Evolutionary conservation across 2,113 vertebrate genomes (phyloP).

Genomic region (Lathamus discolor): DNA sequence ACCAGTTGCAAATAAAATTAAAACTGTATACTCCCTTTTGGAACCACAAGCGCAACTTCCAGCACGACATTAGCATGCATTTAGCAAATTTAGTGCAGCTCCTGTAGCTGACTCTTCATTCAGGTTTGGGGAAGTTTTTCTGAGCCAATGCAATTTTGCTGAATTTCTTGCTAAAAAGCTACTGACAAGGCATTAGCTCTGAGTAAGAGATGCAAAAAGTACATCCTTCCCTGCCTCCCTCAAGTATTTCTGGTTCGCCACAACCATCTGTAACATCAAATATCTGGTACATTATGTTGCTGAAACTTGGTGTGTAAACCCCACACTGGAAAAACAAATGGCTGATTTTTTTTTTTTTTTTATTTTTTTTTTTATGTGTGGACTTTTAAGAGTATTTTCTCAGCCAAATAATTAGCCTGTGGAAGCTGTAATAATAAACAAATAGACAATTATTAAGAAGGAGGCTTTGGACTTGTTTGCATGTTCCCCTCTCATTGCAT

Average conservation of each 20-base stretch:
- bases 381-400: slow-evolving; percentile 56
- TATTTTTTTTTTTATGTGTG: neutral
- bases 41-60: neutral
- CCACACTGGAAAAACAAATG: slow-evolving; percentile 52
- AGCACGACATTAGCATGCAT: neutral
- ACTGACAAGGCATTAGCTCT: slow-evolving; percentile 54
- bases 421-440: slow-evolving; percentile 37
- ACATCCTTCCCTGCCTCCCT: slow-evolving; percentile 70
- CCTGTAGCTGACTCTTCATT: slow-evolving; percentile 29
- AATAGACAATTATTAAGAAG: slow-evolving; percentile 10
- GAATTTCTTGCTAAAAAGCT: slow-evolving; percentile 65
- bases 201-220: slow-evolving; percentile 59
- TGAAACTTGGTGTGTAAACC: slow-evolving; percentile 52
- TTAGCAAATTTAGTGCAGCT: neutral
- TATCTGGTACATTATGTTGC: slow-evolving; percentile 58
- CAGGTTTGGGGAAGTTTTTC: slow-evolving; percentile 64
- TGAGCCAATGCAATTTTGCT: slow-evolving; percentile 23
- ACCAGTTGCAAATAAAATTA: neutral
- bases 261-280: slow-evolving; percentile 57
- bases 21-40: neutral
- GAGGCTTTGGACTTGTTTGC: neutral
- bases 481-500: neutral
- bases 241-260: slow-evolving; percentile 70
- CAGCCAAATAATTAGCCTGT: slow-evolving; percentile 8
- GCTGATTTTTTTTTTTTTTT: neutral